Evolutionary conservation across 2,113 vertebrate genomes (phyloP).

Genomic region (Naja naja): DNA sequence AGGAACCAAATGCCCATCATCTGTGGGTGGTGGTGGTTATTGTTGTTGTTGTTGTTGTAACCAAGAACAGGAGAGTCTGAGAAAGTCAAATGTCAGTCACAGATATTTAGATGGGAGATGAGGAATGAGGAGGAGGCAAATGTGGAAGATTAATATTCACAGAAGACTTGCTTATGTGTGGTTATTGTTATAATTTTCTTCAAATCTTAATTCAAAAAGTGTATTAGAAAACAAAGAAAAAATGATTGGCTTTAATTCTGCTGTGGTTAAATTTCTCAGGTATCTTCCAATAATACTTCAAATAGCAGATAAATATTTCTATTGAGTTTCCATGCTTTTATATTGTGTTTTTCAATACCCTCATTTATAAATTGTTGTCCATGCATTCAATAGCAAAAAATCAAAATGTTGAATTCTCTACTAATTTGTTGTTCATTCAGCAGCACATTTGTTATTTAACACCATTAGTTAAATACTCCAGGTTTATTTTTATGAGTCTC

Average conservation of each 20-base stretch:
- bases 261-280: background rate
- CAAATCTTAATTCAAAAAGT: background rate
- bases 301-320: background rate
- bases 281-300: background rate
- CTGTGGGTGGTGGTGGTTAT: background rate
- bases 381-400: background rate
- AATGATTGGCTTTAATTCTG: background rate
- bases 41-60: background rate
- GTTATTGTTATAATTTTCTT: background rate
- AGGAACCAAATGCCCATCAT: background rate
- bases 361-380: background rate
- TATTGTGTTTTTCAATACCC: background rate
- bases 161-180: background rate
- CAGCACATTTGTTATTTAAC: background rate
- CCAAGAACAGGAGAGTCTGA: background rate
- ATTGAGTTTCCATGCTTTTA: background rate
- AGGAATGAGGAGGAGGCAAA: background rate
- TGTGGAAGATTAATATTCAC: background rate
- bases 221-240: background rate
- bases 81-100: background rate
- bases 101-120: background rate
- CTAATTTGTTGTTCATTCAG: conserved; percentile 7
- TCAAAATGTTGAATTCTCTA: background rate
- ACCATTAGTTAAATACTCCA: conserved; percentile 11
- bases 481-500: conserved; percentile 14